Evolutionary conservation across 1,140 invertebrate genomes (phyloP).

Genomic region (Ridgeia piscesae): DNA sequence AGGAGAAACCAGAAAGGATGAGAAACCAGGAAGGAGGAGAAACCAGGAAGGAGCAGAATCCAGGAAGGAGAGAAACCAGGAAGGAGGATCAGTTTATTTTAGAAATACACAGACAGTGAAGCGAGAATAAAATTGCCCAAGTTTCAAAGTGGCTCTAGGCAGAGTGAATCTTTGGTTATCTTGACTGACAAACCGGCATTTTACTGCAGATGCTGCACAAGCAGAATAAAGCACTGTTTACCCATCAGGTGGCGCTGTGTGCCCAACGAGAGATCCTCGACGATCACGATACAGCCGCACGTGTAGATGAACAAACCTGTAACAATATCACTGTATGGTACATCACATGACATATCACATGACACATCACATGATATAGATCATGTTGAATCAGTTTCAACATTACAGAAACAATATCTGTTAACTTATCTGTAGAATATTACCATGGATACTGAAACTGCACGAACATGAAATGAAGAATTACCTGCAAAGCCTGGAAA

Average conservation of each 20-base stretch:
- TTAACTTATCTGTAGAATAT: neutral
- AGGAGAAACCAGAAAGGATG: no score
- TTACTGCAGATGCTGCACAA: neutral
- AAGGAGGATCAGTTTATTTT: no score
- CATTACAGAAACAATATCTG: neutral
- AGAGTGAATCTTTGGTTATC: no score
- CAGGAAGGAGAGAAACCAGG: no score
- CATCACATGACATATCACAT: neutral
- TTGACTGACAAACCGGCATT: no score
- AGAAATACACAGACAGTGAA: no score
- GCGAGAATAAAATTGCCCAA: no score
- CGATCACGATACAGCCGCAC: constrained; percentile 49
- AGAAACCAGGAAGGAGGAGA: no score
- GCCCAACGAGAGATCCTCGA: constrained; percentile 54
- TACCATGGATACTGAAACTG: neutral
- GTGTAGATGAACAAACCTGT: constrained; percentile 54
- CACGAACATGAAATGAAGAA: neutral
- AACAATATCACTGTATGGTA: no score
- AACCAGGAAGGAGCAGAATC: no score
- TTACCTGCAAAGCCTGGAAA: neutral
- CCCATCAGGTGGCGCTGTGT: constrained; percentile 49
- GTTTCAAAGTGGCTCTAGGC: no score
- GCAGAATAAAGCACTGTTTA: constrained; percentile 23
- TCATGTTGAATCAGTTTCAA: constrained; percentile 3
- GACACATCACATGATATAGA: constrained; percentile 7